Base-by-base conservation (phyloP, 2,888 invertebrate species). In the Lottia gigantea region DNA sequence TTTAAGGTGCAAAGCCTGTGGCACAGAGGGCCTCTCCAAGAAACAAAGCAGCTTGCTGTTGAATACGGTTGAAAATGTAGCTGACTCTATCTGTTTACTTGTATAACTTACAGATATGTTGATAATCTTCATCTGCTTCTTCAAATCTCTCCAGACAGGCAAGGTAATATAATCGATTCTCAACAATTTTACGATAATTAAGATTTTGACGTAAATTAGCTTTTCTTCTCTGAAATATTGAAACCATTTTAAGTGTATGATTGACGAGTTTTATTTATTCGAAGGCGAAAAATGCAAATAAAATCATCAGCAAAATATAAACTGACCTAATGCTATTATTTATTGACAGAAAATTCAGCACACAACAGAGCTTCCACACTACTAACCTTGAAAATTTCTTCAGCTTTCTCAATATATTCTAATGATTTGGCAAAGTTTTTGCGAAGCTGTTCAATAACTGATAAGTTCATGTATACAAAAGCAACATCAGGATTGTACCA, bases 41-140 rank as follows among this genome's bases (percentile, higher is more conserved):
- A n/a, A n/a, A n/a, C n/a, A n/a, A n/a, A n/a, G n/a, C n/a, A n/a
- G n/a, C n/a, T n/a, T n/a, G n/a, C n/a, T n/a, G n/a, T n/a, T n/a
- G n/a, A n/a, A n/a, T n/a, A n/a, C n/a, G n/a, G n/a, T n/a, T n/a
- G n/a, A n/a, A n/a, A n/a, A n/a, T n/a, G n/a, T n/a, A n/a, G n/a
- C n/a, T n/a, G n/a, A n/a, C n/a, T n/a, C n/a, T n/a, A n/a, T n/a
- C n/a, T n/a, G n/a, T n/a, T n/a, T n/a, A n/a, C n/a, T 6, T 40
- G 40, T 40, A 4, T 63, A 63, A 40, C 64, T 63, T 63, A 63
- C 64, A 63, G 23, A 55, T 55, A 23, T 11, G 19, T 11, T 55
- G 55, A 55, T 55, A 55, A 23, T 55, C 55, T 11, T 55, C 23
- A 3, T 55, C 55, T 55, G 55, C 55, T 19, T 55, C 55, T 23